Evolutionary conservation across 2,113 vertebrate species (phyloP), one percentile per base, ranked within the genome.

Genomic region (Ramphastos sulfuratus): DNA sequence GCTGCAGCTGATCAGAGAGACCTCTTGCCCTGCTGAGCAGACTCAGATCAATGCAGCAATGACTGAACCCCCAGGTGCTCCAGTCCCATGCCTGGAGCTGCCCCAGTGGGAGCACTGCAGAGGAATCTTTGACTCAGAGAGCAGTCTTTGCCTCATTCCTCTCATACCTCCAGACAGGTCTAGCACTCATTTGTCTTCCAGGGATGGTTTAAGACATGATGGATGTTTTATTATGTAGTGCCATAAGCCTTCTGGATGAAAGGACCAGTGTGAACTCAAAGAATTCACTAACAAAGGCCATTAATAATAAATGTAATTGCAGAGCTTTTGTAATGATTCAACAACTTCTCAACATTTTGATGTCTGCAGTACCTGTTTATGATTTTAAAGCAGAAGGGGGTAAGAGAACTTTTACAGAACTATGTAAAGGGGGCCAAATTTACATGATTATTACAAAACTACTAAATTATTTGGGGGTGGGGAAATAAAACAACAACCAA

Each of bases 231-330:
- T 65, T 65, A 21, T 6, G 64, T 1, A 88, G 64, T 37, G 39
- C 30, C 18, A 37, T 35, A 89, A 90, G n/a, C 9, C n/a, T 67
- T 94, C 55, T 35, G 37, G 48, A 75, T 42, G 33, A 93, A 88
- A 93, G 39, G 24, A 76, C 59, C 13, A 73, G 30, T 1, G 6
- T 58, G 79, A 94, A 82, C 59, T 63, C 70, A 33, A 64, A 83
- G 39, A 88, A 81, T 66, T 83, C 73, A 31, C 80, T 89, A 86
- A 92, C 67, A 65, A 92, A 86, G 71, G 18, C 15, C 56, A 70
- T 92, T 71, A 86, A 66, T 77, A 90, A 86, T 71, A 81, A 64
- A 90, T 67, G 79, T 28, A 83, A 92, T 81, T 83, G 56, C 28
- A 67, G 65, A 76, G 33, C 20, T 81, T 88, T 74, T 88, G 56